A percentile compares a stretch with the other conserved stretches of the same genome.
Evolutionary conservation across 2,888 invertebrate genomes (phyloP).

Genomic region (Allophyes oxyacanthae): DNA sequence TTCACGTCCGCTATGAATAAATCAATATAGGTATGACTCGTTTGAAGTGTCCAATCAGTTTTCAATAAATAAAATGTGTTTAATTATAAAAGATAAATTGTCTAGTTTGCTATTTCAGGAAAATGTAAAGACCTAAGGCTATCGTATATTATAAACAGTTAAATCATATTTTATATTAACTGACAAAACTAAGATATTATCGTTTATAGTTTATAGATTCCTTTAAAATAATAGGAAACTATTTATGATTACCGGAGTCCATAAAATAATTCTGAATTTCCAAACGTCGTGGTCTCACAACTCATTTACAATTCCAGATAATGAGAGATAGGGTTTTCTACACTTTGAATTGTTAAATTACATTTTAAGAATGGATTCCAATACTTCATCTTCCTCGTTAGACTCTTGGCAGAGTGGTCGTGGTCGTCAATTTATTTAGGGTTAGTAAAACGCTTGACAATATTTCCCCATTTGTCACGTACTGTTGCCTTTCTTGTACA

Average conservation of each 20-base stretch:
- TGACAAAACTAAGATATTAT: slow-evolving; percentile 39
- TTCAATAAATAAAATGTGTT: slow-evolving; percentile 32
- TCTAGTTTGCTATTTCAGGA: slow-evolving; percentile 15
- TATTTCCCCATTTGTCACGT: too few relatives aligned
- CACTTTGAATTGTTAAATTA: too few relatives aligned
- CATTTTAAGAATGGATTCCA: too few relatives aligned
- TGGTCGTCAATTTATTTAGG: too few relatives aligned
- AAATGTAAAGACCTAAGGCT: slow-evolving; percentile 16
- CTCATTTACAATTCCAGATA: slow-evolving; percentile 1
- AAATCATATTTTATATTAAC: slow-evolving; percentile 34
- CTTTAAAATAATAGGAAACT: slow-evolving; percentile 16
- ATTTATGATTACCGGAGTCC: slow-evolving; percentile 17
- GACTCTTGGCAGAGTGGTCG: too few relatives aligned
- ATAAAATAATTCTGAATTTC: slow-evolving; percentile 19
- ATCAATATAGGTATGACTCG: slow-evolving; percentile 14
- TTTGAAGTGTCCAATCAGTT: slow-evolving; percentile 32
- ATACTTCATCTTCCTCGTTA: too few relatives aligned
- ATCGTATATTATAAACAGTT: slow-evolving; percentile 4
- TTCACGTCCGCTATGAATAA: slow-evolving; percentile 23
- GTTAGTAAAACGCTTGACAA: too few relatives aligned
- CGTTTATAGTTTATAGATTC: slow-evolving; percentile 36
- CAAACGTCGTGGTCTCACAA: too few relatives aligned
- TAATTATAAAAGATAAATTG: slow-evolving; percentile 32
- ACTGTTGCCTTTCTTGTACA: too few relatives aligned
- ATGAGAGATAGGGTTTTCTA: too few relatives aligned